phyloP scores from a whole-genome alignment of 2,888 invertebrate species.

The Camponotus fellah region DNA sequence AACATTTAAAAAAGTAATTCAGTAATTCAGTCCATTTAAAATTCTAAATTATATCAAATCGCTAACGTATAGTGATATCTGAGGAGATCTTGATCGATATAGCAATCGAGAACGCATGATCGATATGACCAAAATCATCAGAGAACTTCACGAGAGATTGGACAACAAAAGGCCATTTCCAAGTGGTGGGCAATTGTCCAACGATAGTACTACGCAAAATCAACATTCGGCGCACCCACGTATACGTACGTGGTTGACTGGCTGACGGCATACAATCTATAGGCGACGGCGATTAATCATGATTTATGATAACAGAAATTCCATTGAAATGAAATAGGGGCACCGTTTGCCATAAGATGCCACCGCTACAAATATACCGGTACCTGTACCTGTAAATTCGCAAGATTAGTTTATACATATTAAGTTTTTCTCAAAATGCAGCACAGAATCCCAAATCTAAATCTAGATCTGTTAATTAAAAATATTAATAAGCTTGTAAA shows the following conservation, averaged over 20 bases:
- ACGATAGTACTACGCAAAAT: slow-evolving; percentile 42
- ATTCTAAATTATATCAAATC: background rate
- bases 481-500: too few relatives aligned
- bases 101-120: background rate
- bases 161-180: slow-evolving; percentile 33
- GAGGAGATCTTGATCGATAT: background rate
- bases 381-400: slow-evolving; percentile 60
- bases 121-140: background rate
- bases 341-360: slow-evolving; percentile 69
- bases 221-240: slow-evolving; percentile 35
- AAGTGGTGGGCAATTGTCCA: background rate
- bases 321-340: slow-evolving; percentile 77
- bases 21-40: background rate
- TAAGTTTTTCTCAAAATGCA: slow-evolving; percentile 40
- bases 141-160: background rate
- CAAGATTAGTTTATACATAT: slow-evolving; percentile 62
- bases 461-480: slow-evolving; percentile 32
- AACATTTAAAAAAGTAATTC: background rate
- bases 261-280: slow-evolving; percentile 61
- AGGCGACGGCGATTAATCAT: slow-evolving; percentile 71
- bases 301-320: slow-evolving; percentile 76
- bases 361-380: slow-evolving; percentile 49
- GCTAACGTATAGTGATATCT: background rate
- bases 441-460: slow-evolving; percentile 48
- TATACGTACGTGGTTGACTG: slow-evolving; percentile 37